A percentile compares a stretch with the other conserved stretches of the same genome.
phyloP scores from a whole-genome alignment of 1,140 invertebrate genomes.

The Harpegnathos saltator region DNA sequence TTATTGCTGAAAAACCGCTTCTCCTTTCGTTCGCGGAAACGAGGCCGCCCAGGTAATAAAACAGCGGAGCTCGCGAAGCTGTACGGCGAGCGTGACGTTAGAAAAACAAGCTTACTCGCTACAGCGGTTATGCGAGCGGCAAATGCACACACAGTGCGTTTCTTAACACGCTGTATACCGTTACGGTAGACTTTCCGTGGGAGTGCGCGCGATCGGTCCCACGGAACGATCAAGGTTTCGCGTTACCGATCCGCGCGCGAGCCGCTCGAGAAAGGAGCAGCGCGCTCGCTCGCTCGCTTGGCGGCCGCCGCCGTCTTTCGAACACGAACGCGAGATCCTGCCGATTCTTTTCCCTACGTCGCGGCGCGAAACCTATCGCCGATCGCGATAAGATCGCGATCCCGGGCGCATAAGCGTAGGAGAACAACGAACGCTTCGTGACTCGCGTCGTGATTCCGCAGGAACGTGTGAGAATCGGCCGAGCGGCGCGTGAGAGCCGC shows the following conservation, averaged over 20 bases:
- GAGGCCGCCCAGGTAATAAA: constrained; percentile 42
- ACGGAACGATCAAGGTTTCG: constrained; percentile 81
- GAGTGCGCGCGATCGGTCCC: constrained; percentile 79
- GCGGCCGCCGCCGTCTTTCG: neutral
- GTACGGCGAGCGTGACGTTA: constrained; percentile 6
- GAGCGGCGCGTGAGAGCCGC: no score
- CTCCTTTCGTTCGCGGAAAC: constrained; percentile 38
- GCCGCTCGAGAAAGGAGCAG: constrained; percentile 69
- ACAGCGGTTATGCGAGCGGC: constrained; percentile 48
- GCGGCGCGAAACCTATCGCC: neutral
- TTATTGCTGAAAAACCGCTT: constrained; percentile 24
- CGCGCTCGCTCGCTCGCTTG: neutral
- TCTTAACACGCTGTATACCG: constrained; percentile 75
- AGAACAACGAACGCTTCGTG: no score
- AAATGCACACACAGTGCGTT: constrained; percentile 55
- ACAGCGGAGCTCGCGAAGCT: neutral
- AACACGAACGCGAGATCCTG: constrained; percentile 1
- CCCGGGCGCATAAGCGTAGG: neutral
- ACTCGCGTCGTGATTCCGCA: no score
- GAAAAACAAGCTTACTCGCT: constrained; percentile 8
- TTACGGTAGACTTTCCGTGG: constrained; percentile 77
- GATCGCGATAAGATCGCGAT: constrained; percentile 1
- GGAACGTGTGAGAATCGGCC: no score
- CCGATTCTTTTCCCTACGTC: constrained; percentile 32
- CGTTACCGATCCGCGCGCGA: constrained; percentile 68